Conservation (phyloP, 2,888 invertebrate genomes). For the Cosmopolites sordidus region DNA sequence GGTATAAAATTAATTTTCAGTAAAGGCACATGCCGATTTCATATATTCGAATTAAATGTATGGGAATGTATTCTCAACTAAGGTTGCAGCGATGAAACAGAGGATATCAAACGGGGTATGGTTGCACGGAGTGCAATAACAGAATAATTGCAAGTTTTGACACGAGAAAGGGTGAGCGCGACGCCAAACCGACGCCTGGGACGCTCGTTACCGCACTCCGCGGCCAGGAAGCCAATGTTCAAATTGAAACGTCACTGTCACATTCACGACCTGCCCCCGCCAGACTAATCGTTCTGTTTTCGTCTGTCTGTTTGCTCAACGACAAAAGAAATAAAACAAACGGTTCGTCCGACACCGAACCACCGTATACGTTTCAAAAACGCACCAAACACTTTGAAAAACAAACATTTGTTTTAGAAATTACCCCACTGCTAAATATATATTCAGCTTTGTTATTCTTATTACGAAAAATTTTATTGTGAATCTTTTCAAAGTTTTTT, state of each 20-base stretch:
- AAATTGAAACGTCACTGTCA: constrained; percentile 49
- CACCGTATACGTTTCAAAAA: not conserved
- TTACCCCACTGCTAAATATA: too few relatives aligned
- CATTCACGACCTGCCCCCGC: constrained; percentile 38
- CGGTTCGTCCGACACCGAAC: constrained; percentile 11
- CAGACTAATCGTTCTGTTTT: constrained; percentile 40
- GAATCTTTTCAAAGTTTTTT: too few relatives aligned
- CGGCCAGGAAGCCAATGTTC: constrained; percentile 38
- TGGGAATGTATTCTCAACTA: too few relatives aligned
- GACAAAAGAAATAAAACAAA: constrained; percentile 32
- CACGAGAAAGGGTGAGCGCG: constrained; percentile 23
- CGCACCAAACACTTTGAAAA: too few relatives aligned
- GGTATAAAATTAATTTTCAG: too few relatives aligned
- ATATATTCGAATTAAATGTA: too few relatives aligned
- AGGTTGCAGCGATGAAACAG: too few relatives aligned
- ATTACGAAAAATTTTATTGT: too few relatives aligned
- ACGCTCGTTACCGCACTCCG: constrained; percentile 32
- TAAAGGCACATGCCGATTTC: too few relatives aligned
- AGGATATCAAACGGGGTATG: too few relatives aligned
- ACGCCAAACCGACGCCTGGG: constrained; percentile 34
- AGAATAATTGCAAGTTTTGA: constrained; percentile 26
- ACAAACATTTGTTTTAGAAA: too few relatives aligned
- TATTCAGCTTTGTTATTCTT: too few relatives aligned
- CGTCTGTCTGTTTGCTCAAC: constrained; percentile 32
- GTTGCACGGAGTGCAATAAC: constrained; percentile 25